These are phyloP conservation scores for Eremobia ochroleuca DNA, from an alignment of 2,888 invertebrate species.

Conservation along the genomic window DNA sequence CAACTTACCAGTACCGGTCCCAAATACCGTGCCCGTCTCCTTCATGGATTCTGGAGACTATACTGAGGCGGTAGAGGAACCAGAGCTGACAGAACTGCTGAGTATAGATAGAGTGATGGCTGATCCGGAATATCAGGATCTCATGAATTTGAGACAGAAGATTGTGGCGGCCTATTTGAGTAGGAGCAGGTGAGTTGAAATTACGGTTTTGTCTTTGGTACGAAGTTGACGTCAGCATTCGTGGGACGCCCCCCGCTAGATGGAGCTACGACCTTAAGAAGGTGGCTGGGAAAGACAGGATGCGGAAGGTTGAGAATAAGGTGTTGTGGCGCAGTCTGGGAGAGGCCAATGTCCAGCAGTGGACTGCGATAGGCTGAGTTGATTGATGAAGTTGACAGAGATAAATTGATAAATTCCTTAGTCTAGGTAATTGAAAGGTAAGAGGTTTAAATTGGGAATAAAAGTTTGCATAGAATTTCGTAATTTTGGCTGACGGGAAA, in stretches of 20 bases:
- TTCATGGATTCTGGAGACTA: conserved; percentile 87
- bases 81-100: conserved; percentile 76
- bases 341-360: no score
- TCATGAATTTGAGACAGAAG: conserved; percentile 84
- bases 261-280: no score
- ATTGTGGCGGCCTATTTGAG: conserved; percentile 86
- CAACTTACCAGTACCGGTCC: conserved; percentile 86
- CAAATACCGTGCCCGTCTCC: conserved; percentile 87
- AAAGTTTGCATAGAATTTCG: background rate
- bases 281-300: no score
- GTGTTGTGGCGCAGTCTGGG: no score
- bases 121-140: conserved; percentile 84
- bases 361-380: no score
- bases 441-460: background rate
- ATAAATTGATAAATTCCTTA: background rate
- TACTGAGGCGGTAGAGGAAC: conserved; percentile 80
- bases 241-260: no score
- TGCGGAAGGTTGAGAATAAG: no score
- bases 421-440: background rate
- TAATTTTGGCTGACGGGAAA: no score
- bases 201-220: background rate
- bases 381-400: background rate
- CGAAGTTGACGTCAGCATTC: background rate
- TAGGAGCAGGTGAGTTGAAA: conserved; percentile 78
- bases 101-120: conserved; percentile 79